A percentile compares a stretch with the other conserved stretches of the same genome.
Evolutionary conservation across 2,113 vertebrate species (phyloP).

Genomic region (Thalassarche chlororhynchos): DNA sequence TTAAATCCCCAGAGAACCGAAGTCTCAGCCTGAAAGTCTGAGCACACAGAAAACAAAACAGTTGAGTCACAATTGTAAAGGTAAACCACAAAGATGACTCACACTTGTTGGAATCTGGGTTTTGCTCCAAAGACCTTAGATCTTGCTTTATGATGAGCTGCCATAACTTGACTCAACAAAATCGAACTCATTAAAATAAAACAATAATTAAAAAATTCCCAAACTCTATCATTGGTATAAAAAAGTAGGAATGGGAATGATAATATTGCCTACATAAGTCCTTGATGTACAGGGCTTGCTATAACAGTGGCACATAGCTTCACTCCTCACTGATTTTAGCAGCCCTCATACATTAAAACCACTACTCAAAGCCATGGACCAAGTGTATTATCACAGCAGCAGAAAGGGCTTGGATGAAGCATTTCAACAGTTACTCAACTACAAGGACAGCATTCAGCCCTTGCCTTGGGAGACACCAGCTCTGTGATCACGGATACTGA

Average conservation of each 20-base stretch:
- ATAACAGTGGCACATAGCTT: not conserved
- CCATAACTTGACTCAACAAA: not conserved
- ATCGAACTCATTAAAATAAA: not conserved
- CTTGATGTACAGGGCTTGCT: not conserved
- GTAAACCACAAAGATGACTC: not conserved
- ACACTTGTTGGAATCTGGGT: not conserved
- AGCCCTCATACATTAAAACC: not conserved
- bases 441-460: not conserved
- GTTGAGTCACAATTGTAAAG: not conserved
- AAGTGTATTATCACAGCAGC: not conserved
- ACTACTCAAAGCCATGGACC: not conserved
- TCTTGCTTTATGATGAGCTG: not conserved
- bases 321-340: not conserved
- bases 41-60: not conserved
- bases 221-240: not conserved
- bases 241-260: not conserved
- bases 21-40: not conserved
- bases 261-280: not conserved
- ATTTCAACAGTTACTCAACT: constrained; percentile 5
- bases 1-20: not conserved
- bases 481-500: constrained; percentile 56
- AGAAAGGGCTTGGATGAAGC: not conserved
- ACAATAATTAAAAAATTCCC: not conserved
- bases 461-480: constrained; percentile 39
- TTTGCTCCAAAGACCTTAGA: not conserved